Evolutionary conservation across 2,113 vertebrate species (phyloP).

Genomic region (Eolophus roseicapilla): DNA sequence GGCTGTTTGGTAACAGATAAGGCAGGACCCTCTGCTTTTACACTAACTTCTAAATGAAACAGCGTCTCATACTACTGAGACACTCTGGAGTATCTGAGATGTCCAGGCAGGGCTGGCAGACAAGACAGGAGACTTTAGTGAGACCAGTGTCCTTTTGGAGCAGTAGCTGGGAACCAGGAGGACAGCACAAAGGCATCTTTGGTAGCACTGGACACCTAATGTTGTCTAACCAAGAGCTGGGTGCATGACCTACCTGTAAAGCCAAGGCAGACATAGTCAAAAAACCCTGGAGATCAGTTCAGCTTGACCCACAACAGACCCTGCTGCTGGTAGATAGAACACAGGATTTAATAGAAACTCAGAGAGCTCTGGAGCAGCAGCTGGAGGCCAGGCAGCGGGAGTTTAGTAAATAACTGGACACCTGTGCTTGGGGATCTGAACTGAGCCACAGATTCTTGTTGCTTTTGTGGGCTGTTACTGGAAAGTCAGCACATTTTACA

Average conservation of each 20-base stretch:
- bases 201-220: not conserved
- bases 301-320: not conserved
- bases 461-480: not conserved
- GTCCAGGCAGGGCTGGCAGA: not conserved
- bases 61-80: not conserved
- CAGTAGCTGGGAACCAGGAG: not conserved
- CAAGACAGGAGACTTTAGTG: not conserved
- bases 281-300: not conserved
- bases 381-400: not conserved
- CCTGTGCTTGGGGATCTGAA: not conserved
- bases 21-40: not conserved
- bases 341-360: not conserved
- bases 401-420: not conserved
- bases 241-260: not conserved
- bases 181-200: not conserved
- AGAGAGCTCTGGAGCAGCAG: not conserved
- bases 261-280: not conserved
- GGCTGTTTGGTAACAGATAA: not conserved
- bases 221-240: not conserved
- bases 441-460: not conserved
- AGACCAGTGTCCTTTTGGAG: not conserved
- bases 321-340: not conserved
- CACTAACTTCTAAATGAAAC: not conserved
- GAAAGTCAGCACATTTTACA: not conserved
- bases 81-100: not conserved